phyloP scores from a whole-genome alignment of 2,888 invertebrate species.

The Platycheirus rosarum region DNA sequence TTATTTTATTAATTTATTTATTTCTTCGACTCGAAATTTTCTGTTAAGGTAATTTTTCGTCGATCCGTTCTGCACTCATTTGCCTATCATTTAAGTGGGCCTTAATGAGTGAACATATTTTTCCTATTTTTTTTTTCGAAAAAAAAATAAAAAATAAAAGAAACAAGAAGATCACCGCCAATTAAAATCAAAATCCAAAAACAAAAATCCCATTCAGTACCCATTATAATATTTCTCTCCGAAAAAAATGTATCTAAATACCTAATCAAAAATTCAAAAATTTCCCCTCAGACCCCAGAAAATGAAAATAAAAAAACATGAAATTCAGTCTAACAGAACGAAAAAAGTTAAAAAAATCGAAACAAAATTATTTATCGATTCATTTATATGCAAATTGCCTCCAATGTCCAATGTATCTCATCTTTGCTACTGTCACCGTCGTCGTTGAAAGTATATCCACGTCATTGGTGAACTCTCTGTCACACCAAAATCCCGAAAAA shows the following conservation, averaged over 20 bases:
- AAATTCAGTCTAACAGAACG: constrained; percentile 34
- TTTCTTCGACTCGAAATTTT: constrained; percentile 12
- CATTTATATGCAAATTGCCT: constrained; percentile 73
- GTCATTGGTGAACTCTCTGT: constrained; percentile 49
- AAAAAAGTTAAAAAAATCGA: constrained; percentile 38
- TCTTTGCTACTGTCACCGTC: constrained; percentile 72
- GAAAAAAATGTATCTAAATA: constrained; percentile 27
- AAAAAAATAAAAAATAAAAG: constrained; percentile 9
- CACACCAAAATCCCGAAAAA: background rate
- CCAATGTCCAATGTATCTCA: constrained; percentile 72
- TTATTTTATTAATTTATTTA: constrained; percentile 12
- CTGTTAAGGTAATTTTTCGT: constrained; percentile 38
- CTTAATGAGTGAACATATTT: constrained; percentile 64
- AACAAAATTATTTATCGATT: constrained; percentile 72
- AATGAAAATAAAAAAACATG: constrained; percentile 23
- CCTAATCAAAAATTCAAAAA: constrained; percentile 73
- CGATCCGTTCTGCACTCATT: constrained; percentile 60
- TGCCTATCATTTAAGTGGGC: constrained; percentile 68
- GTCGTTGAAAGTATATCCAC: constrained; percentile 36
- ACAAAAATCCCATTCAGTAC: constrained; percentile 33
- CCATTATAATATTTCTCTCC: constrained; percentile 39
- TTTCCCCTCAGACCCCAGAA: constrained; percentile 31
- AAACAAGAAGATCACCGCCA: constrained; percentile 42
- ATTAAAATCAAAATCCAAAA: constrained; percentile 30
- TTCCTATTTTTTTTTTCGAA: constrained; percentile 23